Base-by-base conservation (phyloP, 2,797 vertebrate genomes). In the Neopelma chrysocephalum region DNA sequence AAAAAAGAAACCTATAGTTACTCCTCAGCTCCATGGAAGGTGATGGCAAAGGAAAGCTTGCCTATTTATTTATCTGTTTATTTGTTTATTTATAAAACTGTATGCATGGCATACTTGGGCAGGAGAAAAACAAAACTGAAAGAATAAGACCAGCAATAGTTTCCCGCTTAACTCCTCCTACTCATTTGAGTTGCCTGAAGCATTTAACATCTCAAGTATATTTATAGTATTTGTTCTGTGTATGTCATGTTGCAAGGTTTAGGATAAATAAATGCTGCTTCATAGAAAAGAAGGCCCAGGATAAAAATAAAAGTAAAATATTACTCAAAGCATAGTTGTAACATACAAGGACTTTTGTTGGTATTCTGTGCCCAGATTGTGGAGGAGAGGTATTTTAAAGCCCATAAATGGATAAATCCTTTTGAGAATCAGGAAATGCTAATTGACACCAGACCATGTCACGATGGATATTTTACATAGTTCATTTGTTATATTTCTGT, bases 1-100 rank as follows among this genome's bases (percentile, higher is more conserved):
- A 84, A 99, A 99, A 89, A 99, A 99, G 98, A 99, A 99, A 96
- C 96, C 95, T 66, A 92, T 85, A 38, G 98, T 99, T 66, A 98
- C 98, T 4, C 93, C 98, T 3, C 97, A 98, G 93, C 98, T 99
- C 36, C 97, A 99, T 45, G 98, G 98, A 95, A 98, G 99, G 99
- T 99, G 96, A 97, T 31, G 34, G 62, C n/a, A 65, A 40, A 86
- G 50, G 50, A 82, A 51, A 65, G 22, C 51, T 82, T 87, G 14
- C 18, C 31, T 90, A 5, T 89, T 66, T 79, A 23, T 87, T 43
- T 5, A 22, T 54, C 29, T 66, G 5, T 42, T 42, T 87, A 2
- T 47, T 80, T 81, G 2, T 26, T 79, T 77, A 4, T 65, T 85
- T 85, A 31, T 86, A 48, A 86, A 91, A 50, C 27, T 21, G 3